Percentiles rank a stretch among this genome's conserved stretches.
These are phyloP conservation scores for Heliconius cydno DNA, from an alignment of 2,888 invertebrate species.

Conservation along the genomic window DNA sequence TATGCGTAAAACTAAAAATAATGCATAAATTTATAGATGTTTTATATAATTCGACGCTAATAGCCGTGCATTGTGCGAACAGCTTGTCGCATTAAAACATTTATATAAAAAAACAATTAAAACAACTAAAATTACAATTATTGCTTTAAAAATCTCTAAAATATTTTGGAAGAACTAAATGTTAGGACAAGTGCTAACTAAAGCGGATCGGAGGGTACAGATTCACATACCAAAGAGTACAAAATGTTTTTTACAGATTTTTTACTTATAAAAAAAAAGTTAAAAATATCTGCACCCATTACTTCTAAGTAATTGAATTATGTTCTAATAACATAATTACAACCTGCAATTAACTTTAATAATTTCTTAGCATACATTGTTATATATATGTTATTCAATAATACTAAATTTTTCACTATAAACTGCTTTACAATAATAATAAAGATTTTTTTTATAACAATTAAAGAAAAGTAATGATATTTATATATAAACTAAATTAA, in stretches of 20 bases:
- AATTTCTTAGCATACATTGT: not conserved
- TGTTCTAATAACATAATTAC: not conserved
- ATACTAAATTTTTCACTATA: not conserved
- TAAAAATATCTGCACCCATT: not conserved
- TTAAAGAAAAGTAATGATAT: not conserved
- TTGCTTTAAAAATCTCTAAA: slow-evolving; percentile 68
- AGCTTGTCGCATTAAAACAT: slow-evolving; percentile 34
- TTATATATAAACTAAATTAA: not conserved
- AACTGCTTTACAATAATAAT: not conserved
- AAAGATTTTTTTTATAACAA: not conserved
- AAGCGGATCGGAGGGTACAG: not conserved
- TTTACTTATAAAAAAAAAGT: not conserved
- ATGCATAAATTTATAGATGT: not conserved
- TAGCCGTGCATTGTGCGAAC: slow-evolving; percentile 44
- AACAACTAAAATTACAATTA: slow-evolving; percentile 69
- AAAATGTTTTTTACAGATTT: not conserved
- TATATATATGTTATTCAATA: slow-evolving; percentile 1
- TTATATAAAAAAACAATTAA: slow-evolving; percentile 58
- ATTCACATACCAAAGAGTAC: not conserved
- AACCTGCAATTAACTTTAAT: not conserved
- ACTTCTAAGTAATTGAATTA: not conserved
- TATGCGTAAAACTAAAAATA: not conserved
- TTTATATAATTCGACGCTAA: not conserved
- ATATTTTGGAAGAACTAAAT: slow-evolving; percentile 64
- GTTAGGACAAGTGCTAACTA: slow-evolving; percentile 36